Conservation (phyloP, 2,113 vertebrate species). For the Brachypodius melanocephalos region DNA sequence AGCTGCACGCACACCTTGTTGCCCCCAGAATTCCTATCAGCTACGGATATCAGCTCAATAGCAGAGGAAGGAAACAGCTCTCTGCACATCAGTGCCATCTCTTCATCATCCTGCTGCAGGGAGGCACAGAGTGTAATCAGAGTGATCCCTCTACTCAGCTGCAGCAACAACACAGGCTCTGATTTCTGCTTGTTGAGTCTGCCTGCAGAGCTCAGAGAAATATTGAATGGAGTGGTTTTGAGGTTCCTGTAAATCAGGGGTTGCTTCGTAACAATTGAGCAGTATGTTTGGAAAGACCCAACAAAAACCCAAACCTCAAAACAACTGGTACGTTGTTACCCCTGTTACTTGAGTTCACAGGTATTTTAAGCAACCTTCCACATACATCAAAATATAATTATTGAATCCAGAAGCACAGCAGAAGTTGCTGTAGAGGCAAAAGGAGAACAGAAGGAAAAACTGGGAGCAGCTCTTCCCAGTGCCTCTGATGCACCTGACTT, state of each 20-base stretch:
- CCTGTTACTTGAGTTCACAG: neutral
- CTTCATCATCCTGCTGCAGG: neutral
- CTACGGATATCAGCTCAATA: neutral
- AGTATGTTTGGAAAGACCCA: neutral
- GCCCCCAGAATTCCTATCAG: neutral
- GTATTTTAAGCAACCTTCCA: neutral
- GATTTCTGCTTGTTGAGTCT: neutral
- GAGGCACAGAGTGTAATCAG: neutral
- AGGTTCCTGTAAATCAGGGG: neutral
- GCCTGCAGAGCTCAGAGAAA: neutral
- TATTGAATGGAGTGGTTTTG: accelerated
- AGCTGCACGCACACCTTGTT: neutral
- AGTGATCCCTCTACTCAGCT: neutral
- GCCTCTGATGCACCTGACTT: neutral
- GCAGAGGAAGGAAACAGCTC: neutral
- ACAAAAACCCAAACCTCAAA: neutral
- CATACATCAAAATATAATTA: neutral
- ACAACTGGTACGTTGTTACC: neutral
- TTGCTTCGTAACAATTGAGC: neutral
- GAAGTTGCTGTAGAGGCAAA: neutral
- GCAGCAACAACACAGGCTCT: neutral
- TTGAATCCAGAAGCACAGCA: neutral
- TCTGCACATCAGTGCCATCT: neutral
- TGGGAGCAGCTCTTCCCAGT: neutral
- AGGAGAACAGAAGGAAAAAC: neutral